Conservation (phyloP, 2,888 invertebrate species). For the Tryphoninae sp. region DNA sequence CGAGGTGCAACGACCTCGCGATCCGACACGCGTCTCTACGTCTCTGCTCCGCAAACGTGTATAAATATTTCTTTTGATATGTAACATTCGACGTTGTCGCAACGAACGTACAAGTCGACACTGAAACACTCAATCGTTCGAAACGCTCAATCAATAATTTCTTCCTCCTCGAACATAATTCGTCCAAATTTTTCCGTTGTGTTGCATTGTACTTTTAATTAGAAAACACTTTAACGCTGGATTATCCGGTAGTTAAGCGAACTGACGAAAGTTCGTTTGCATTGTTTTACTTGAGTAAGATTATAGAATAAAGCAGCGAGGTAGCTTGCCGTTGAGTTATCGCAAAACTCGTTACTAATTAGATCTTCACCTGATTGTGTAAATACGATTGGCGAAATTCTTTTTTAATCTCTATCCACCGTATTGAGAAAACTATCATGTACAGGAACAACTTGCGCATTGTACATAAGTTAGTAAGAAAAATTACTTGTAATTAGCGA, state of each 20-base stretch:
- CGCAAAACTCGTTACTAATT: slow-evolving; percentile 14
- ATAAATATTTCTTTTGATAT: not conserved
- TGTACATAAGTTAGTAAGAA: slow-evolving; percentile 25
- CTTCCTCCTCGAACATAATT: slow-evolving; percentile 2
- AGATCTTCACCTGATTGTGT: slow-evolving; percentile 1
- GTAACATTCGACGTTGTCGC: not conserved
- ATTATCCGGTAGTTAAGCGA: not conserved
- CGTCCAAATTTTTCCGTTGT: slow-evolving; percentile 3
- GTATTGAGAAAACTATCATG: not conserved
- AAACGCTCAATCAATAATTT: slow-evolving; percentile 24
- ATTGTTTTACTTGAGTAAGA: slow-evolving; percentile 31
- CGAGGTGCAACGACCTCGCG: slow-evolving; percentile 1
- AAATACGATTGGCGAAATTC: not conserved
- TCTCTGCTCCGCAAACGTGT: slow-evolving; percentile 43
- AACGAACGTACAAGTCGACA: not conserved
- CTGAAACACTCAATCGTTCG: not conserved
- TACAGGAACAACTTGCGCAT: not conserved
- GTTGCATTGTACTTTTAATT: slow-evolving; percentile 14
- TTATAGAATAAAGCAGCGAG: slow-evolving; percentile 29
- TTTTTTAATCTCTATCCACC: not conserved
- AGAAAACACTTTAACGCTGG: not conserved
- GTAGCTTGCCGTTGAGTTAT: slow-evolving; percentile 23
- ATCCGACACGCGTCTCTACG: slow-evolving; percentile 16
- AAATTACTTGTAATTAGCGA: slow-evolving; percentile 44
- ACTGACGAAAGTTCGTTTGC: not conserved